These are phyloP conservation scores for Manis javanica DNA, from an alignment of 2,797 vertebrate species.

Conservation along the genomic window DNA sequence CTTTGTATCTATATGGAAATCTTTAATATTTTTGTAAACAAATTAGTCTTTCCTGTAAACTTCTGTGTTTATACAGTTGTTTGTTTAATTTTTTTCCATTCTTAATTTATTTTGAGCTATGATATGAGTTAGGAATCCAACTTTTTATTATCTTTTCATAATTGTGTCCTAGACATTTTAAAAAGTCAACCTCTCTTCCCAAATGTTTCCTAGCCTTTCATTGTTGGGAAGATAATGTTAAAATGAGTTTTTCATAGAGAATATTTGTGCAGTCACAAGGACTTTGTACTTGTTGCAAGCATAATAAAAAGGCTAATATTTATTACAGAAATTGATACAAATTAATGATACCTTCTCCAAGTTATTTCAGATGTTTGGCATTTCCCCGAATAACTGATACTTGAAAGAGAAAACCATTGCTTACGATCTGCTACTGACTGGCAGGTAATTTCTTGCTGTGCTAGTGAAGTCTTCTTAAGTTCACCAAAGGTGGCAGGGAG, in stretches of 20 bases:
- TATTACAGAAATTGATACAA: neutral
- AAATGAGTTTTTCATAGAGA: slow-evolving; percentile 15
- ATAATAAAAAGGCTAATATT: neutral
- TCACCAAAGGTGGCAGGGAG: neutral
- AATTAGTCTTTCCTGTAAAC: slow-evolving; percentile 2
- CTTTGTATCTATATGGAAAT: slow-evolving; percentile 1
- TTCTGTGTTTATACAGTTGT: neutral
- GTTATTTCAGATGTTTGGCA: neutral
- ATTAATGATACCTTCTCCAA: neutral
- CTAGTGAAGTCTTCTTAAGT: neutral
- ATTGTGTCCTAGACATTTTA: neutral
- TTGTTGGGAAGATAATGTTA: slow-evolving; percentile 31
- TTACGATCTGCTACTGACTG: neutral
- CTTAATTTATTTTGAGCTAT: slow-evolving; percentile 5
- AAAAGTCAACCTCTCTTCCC: slow-evolving; percentile 22
- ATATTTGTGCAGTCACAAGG: neutral
- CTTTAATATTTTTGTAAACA: neutral
- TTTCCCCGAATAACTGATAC: neutral
- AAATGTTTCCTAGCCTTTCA: neutral
- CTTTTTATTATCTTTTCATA: neutral
- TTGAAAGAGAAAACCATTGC: neutral
- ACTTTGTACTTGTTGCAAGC: neutral
- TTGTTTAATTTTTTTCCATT: neutral
- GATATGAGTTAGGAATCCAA: neutral
- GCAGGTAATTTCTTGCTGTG: neutral